phyloP scores from a whole-genome alignment of 2,113 vertebrate species.

The Corynorhinus townsendii region DNA sequence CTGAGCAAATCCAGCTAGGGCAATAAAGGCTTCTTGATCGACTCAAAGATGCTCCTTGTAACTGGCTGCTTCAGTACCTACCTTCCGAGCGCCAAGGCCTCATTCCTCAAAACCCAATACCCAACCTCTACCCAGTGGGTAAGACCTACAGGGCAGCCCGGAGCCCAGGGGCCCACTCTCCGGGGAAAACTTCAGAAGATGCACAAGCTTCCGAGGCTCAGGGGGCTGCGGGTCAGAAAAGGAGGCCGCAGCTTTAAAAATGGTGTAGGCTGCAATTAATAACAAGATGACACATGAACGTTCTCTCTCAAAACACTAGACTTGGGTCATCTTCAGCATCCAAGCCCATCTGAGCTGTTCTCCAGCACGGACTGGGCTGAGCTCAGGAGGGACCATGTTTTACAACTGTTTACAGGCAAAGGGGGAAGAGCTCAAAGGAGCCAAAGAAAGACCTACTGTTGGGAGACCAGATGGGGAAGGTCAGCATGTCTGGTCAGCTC shows the following conservation, averaged over 20 bases:
- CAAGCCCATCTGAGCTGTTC: conserved; percentile 7
- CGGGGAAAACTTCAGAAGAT: conserved; percentile 51
- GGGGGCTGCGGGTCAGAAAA: neutral
- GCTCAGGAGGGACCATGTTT: neutral
- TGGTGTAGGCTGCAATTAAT: conserved; percentile 45
- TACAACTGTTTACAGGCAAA: conserved; percentile 34
- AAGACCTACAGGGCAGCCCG: neutral
- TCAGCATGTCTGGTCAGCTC: neutral
- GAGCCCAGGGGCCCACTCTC: neutral
- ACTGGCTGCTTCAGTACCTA: neutral
- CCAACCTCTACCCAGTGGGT: neutral
- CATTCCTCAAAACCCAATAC: neutral
- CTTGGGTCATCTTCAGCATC: conserved; percentile 5
- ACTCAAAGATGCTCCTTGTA: neutral
- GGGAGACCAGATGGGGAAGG: neutral
- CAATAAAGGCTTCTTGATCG: neutral
- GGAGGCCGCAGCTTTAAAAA: conserved; percentile 60
- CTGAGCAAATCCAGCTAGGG: no score
- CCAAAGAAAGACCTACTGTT: conserved; percentile 48
- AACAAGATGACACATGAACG: conserved; percentile 40
- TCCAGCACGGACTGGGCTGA: neutral
- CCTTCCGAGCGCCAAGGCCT: neutral
- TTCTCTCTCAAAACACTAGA: conserved; percentile 45
- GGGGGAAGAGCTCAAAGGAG: neutral
- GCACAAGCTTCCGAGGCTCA: neutral